A percentile compares a stretch with the other conserved stretches of the same genome.
Conservation (phyloP, 1,140 invertebrate genomes). For the Bombus polaris region DNA sequence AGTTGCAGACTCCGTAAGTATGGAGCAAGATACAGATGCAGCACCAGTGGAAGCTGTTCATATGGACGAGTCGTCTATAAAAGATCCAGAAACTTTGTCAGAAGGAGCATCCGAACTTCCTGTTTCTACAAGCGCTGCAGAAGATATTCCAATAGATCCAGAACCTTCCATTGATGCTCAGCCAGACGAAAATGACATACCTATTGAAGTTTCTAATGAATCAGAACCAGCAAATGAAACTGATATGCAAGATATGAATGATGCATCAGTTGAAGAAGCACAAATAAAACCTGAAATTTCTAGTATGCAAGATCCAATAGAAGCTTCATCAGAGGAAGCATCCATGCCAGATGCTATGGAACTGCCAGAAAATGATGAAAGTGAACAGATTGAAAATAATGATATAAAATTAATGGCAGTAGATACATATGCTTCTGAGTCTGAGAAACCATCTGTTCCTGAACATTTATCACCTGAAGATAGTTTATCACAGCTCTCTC, state of each 20-base stretch:
- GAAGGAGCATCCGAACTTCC: conserved; percentile 36
- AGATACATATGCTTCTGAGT: conserved; percentile 27
- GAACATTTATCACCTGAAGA: conserved; percentile 55
- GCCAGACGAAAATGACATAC: conserved; percentile 41
- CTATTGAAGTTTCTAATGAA: conserved; percentile 51
- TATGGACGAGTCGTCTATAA: conserved; percentile 41
- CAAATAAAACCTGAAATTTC: conserved; percentile 48
- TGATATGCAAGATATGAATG: conserved; percentile 54
- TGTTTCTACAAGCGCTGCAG: neutral
- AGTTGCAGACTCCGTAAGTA: conserved; percentile 1
- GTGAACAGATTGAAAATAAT: conserved; percentile 29
- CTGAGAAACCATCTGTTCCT: conserved; percentile 27
- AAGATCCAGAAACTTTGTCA: conserved; percentile 23
- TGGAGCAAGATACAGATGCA: conserved; percentile 73
- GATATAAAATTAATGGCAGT: conserved; percentile 25
- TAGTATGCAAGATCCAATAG: conserved; percentile 16
- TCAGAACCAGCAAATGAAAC: conserved; percentile 56
- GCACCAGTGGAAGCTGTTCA: conserved; percentile 47
- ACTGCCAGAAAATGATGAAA: conserved; percentile 31
- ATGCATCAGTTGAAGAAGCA: conserved; percentile 33
- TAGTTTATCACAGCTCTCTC: conserved; percentile 45
- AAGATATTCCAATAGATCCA: conserved; percentile 36
- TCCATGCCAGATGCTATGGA: conserved; percentile 39
- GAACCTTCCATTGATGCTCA: conserved; percentile 39
- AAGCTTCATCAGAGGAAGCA: conserved; percentile 45